phyloP scores from a whole-genome alignment of 2,797 vertebrate species.

The Gallirallus australis region DNA sequence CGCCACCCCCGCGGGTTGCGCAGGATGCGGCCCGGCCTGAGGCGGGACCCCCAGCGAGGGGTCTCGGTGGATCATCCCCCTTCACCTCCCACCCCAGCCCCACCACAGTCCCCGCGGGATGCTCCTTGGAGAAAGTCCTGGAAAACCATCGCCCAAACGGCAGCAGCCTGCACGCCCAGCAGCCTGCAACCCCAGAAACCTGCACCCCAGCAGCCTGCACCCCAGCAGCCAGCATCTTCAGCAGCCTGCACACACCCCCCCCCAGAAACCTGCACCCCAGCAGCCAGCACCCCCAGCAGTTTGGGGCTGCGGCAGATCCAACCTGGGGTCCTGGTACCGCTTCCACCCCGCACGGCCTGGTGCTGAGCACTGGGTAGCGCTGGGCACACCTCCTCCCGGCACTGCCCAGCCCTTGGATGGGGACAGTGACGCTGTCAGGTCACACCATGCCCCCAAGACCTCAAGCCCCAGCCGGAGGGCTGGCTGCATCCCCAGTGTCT shows the following conservation, averaged over 20 bases:
- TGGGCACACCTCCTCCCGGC: background rate
- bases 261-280: too few species aligned
- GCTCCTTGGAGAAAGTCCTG: background rate
- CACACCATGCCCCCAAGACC: fast-evolving
- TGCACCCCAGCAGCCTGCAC: too few species aligned
- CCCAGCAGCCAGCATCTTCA: too few species aligned
- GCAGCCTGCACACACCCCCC: too few species aligned
- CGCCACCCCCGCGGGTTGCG: background rate
- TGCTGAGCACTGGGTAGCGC: fast-evolving
- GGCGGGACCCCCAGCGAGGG: background rate
- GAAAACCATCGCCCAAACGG: fast-evolving
- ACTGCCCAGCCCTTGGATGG: fast-evolving
- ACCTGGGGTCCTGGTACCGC: fast-evolving
- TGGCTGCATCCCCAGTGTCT: background rate
- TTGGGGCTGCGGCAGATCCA: background rate
- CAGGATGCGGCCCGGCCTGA: background rate
- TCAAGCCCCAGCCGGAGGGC: fast-evolving
- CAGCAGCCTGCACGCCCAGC: background rate
- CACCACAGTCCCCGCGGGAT: too few species aligned
- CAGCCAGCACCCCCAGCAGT: too few species aligned
- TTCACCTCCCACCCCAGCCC: too few species aligned
- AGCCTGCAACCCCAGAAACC: too few species aligned
- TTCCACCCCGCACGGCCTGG: fast-evolving
- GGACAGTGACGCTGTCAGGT: fast-evolving
- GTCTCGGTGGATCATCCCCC: background rate